Base-by-base conservation (phyloP, 2,888 invertebrate genomes). In the Orthosia gothica region DNA sequence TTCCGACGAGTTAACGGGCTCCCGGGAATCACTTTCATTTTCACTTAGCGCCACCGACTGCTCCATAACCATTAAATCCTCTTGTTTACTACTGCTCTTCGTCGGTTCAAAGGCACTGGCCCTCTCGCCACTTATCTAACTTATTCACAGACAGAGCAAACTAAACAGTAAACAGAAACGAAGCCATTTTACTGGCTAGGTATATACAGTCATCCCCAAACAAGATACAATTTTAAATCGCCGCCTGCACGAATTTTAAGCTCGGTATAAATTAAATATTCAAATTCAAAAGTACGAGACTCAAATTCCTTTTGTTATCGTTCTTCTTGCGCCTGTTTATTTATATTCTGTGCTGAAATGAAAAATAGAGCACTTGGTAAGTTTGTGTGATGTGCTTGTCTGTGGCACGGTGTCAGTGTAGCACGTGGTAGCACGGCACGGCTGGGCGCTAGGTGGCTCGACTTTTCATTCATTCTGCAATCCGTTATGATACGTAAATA, bases 1-100 rank as follows among this genome's bases (percentile, higher is more conserved):
- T 93, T 91, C 89, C 85, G 88, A 80, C 85, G 86, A 92, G 92
- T 91, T 92, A 93, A 92, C 91, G 89, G 91, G 79, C 93, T 91
- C 93, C 76, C 83, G 92, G 89, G 93, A 94, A 93, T 93, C 92
- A 93, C 93, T 95, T 94, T 94, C 93, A 93, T 94, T 95, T 94
- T 94, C 95, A 94, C 95, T 94, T 93, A 94, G 91, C 90, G 89
- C 92, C 91, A 91, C 92, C 90, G 92, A 94, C 93, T 91, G 91
- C 92, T 91, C 89, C 91, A 93, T 94, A 93, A 93, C 92, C 93
- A 93, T 95, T 94, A 94, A 93, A 93, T 93, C 91, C 91, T 87
- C 89, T 92, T 93, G 93, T 95, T 95, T 94, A 95, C 92, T 90
- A 88, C 92, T 88, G 82, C 88, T 90, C 87, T 87, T 79, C 81